phyloP scores from a whole-genome alignment of 2,797 vertebrate genomes.

The Pangasius larnaudii region DNA sequence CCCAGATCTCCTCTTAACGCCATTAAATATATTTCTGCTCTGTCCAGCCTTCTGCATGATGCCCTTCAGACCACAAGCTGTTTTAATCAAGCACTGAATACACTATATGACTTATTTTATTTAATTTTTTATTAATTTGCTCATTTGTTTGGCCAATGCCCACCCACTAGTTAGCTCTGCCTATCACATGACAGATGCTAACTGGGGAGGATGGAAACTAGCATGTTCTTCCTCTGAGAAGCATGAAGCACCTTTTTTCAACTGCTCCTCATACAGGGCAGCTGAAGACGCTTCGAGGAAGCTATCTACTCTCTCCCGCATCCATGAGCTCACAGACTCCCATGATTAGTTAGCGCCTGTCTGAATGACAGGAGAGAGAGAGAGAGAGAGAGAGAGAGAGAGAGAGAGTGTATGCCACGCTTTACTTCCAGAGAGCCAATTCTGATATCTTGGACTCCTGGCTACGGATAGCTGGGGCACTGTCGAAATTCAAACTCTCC shows the following conservation, averaged over 20 bases:
- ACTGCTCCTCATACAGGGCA: neutral
- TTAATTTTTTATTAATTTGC: neutral
- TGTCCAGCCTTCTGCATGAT: neutral
- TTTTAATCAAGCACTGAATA: neutral
- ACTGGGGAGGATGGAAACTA: too few species aligned
- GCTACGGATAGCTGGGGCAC: too few species aligned
- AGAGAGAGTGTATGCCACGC: too few species aligned
- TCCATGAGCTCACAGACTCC: too few species aligned
- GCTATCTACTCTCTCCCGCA: neutral
- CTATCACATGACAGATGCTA: too few species aligned
- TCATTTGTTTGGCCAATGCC: too few species aligned
- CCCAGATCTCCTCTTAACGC: neutral
- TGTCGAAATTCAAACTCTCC: too few species aligned
- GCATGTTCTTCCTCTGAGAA: neutral
- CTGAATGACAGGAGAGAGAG: neutral
- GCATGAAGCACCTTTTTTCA: neutral
- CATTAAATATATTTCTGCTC: neutral
- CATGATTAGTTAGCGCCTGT: neutral
- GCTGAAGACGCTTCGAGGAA: too few species aligned
- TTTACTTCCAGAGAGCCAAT: too few species aligned
- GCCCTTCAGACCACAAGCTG: neutral
- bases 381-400: too few species aligned
- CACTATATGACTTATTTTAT: neutral
- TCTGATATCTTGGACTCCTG: too few species aligned
- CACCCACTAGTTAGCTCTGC: too few species aligned